Base-by-base conservation (phyloP, 2,888 invertebrate genomes). In the Ophioninae sp. region DNA sequence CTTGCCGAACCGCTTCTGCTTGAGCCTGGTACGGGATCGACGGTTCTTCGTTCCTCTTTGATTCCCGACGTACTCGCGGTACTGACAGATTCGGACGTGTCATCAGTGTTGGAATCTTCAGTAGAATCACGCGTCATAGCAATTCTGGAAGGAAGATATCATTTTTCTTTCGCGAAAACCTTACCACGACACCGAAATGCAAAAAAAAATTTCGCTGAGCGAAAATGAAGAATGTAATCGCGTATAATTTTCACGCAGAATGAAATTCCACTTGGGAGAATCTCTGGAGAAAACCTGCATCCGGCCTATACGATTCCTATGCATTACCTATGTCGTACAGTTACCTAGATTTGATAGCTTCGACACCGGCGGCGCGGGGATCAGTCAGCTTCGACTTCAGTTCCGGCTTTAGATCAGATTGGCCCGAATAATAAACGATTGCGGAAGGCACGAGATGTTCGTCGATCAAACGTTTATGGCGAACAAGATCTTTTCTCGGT, bases 401-500 rank as follows among this genome's bases (percentile, higher is more conserved):
- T 86, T 96, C 95, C 50, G 94, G 91, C 90, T 95, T 95, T 8
- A 97, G 92, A 91, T 94, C 95, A 6, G 92, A 91, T n/a, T 87
- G 77, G 21, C 91, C 90, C 67, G 93, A 91, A 69, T 93, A 97
- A 93, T 97, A 95, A 91, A 97, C 92, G 78, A 96, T 94, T 21
- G 96, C 96, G 87, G 96, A 96, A 44, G 97, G 97, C 6, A 97
- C 96, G 90, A 96, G 96, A 88, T 95, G 95, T 10, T 95, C 94
- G 90, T 97, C 96, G 10, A 96, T 90, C 74, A 97, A 93, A n/a
- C 95, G 95, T 87, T 94, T 94, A 77, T 94, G 93, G 7, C 94
- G 93, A 64, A 95, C 93, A 64, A 98, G 93, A 83, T 95, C 93
- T 86, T 94, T 94, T 92, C 96, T 97, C 10, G 98, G 96, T n/a